Base-by-base conservation (phyloP, 2,888 invertebrate genomes). In the Celastrina argiolus region DNA sequence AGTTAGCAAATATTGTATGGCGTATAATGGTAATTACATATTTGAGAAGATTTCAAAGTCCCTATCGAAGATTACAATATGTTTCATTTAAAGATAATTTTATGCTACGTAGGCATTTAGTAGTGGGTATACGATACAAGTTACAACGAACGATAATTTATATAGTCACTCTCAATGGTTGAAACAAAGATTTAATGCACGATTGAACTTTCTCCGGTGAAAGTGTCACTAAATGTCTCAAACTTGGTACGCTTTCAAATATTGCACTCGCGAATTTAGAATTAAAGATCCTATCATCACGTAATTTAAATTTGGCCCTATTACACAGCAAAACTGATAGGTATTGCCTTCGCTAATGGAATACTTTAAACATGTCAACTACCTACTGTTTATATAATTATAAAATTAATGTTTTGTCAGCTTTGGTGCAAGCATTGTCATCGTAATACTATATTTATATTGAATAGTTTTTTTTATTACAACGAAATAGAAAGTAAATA, bases 151-250 rank as follows among this genome's bases (percentile, higher is more conserved):
- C 22, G 22, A 61, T 22, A 61, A 61, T 39, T 39, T 36, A 34
- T 61, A 36, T 36, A 61, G 39, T 22, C 14, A 61, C 14, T 61
- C 66, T 67, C 63, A 67, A 66, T 65, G 69, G 69, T 68, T 72
- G 72, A 74, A 80, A 85, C 84, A 85, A 85, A 84, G 82, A 84
- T 84, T 87, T 83, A 82, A 84, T 82, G 85, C 83, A 81, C 84
- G 84, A 88, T 83, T 82, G 78, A 61, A 84, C 89, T 90, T 89
- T 91, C 90, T 81, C 89, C 77, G 75, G 88, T 77, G 89, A 91
- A 91, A 91, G 89, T 89, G 84, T 85, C 81, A 76, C 85, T 87
- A 84, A 87, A 81, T 78, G 78, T 73, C 83, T 81, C 78, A 76
- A 80, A 64, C 64, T 81, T 81, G 82, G 80, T 80, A 81, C 83